Evolutionary conservation across 2,113 vertebrate genomes (phyloP).

Genomic region (Capreolus pygargus): DNA sequence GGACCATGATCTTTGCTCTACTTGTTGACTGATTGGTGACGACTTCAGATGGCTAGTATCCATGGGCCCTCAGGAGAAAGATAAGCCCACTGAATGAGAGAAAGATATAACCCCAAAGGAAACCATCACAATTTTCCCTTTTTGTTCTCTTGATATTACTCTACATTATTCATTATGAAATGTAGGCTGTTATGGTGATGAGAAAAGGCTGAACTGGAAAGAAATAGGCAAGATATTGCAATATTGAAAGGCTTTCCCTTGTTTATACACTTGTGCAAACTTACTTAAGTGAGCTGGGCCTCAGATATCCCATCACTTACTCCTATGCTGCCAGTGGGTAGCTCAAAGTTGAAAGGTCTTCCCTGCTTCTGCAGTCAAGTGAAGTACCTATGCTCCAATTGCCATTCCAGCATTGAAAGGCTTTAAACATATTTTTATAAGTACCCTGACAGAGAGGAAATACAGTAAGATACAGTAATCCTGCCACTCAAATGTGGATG

Average conservation of each 20-base stretch:
- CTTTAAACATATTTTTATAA: not conserved
- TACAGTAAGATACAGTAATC: not conserved
- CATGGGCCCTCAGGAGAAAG: not conserved
- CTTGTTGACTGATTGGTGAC: not conserved
- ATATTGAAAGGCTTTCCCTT: not conserved
- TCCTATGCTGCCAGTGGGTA: not conserved
- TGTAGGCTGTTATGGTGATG: not conserved
- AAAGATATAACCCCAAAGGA: not conserved
- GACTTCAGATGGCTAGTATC: not conserved
- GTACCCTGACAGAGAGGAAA: not conserved
- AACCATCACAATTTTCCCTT: not conserved
- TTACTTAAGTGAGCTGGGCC: not conserved
- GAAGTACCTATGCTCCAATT: not conserved
- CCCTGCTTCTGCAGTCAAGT: not conserved
- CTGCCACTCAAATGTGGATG: not conserved
- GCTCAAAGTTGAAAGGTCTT: not conserved
- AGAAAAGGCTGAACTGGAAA: not conserved
- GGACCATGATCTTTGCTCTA: not conserved
- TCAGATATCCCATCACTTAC: not conserved
- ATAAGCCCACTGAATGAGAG: not conserved
- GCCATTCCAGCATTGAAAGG: not conserved
- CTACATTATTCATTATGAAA: not conserved
- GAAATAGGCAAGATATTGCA: not conserved
- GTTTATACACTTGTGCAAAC: not conserved
- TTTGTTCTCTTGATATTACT: not conserved